Evolutionary conservation across 2,888 invertebrate genomes (phyloP).

Genomic region (Rhingia rostrata): DNA sequence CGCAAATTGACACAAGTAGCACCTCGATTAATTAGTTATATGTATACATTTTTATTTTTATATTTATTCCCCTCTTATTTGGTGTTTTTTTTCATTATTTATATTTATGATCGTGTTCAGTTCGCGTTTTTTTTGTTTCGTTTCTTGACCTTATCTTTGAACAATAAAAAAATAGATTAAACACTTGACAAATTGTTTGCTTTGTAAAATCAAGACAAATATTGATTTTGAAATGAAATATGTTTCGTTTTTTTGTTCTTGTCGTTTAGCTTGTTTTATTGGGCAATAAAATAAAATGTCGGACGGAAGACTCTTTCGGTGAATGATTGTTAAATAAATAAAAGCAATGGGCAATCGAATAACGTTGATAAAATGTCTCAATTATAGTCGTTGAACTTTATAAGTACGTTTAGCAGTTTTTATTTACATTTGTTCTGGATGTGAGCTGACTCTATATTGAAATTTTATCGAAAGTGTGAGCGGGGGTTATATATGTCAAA

Average conservation of each 20-base stretch:
- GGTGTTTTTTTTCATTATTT: not conserved
- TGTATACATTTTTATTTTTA: conserved; percentile 8
- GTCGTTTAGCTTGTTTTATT: conserved; percentile 11
- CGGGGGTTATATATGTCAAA: too few relatives aligned
- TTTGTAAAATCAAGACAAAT: conserved; percentile 41
- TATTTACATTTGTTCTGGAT: not conserved
- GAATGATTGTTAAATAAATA: conserved; percentile 6
- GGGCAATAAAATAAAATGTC: conserved; percentile 14
- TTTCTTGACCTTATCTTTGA: conserved; percentile 29
- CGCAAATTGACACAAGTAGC: conserved; percentile 54
- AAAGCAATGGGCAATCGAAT: not conserved
- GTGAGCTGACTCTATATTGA: too few relatives aligned
- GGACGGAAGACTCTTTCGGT: conserved; percentile 10
- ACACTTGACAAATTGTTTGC: conserved; percentile 34
- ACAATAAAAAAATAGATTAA: conserved; percentile 36
- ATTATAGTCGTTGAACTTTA: not conserved
- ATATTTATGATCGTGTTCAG: not conserved
- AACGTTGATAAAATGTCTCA: conserved; percentile 1
- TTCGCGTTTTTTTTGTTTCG: conserved; percentile 8
- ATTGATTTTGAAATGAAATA: conserved; percentile 29
- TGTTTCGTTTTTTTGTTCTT: not conserved
- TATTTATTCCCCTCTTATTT: not conserved
- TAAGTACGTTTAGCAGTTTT: not conserved
- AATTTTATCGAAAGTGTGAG: too few relatives aligned
- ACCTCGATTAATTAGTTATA: conserved; percentile 48